Evolutionary conservation across 1,140 invertebrate species (phyloP).

Genomic region (Drosophila lacteicornis): DNA sequence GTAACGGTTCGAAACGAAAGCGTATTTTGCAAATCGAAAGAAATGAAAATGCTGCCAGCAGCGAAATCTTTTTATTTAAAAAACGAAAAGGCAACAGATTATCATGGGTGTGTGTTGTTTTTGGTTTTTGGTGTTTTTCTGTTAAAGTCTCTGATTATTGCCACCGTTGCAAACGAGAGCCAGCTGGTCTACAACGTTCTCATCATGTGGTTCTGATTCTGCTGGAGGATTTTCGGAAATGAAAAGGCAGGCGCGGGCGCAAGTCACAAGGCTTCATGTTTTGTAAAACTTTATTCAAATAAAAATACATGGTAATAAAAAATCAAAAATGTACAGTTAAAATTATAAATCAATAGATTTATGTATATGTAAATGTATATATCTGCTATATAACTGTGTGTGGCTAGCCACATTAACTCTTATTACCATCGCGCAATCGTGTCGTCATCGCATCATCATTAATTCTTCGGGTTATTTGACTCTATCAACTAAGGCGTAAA

Average conservation of each 20-base stretch:
- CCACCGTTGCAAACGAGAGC: slow-evolving; percentile 67
- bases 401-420: slow-evolving; percentile 36
- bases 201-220: slow-evolving; percentile 9
- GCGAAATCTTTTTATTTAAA: slow-evolving; percentile 43
- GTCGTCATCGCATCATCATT: slow-evolving; percentile 22
- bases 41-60: slow-evolving; percentile 71
- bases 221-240: slow-evolving; percentile 30
- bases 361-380: slow-evolving; percentile 60
- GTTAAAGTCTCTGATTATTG: slow-evolving; percentile 23
- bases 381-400: slow-evolving; percentile 63
- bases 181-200: slow-evolving; percentile 68
- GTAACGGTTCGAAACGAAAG: slow-evolving; percentile 63
- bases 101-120: not conserved
- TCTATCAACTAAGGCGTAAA: slow-evolving; percentile 76
- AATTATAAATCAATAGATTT: slow-evolving; percentile 80
- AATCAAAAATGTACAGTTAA: slow-evolving; percentile 80
- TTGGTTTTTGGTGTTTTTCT: slow-evolving; percentile 15
- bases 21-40: slow-evolving; percentile 16
- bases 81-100: slow-evolving; percentile 54
- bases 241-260: slow-evolving; percentile 45
- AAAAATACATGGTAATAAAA: slow-evolving; percentile 81
- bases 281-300: slow-evolving; percentile 83
- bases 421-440: slow-evolving; percentile 45
- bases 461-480: slow-evolving; percentile 38
- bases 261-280: slow-evolving; percentile 56